These are phyloP conservation scores for Oscheius myriophilus DNA, from an alignment of 2,888 invertebrate genomes.

Conservation along the genomic window DNA sequence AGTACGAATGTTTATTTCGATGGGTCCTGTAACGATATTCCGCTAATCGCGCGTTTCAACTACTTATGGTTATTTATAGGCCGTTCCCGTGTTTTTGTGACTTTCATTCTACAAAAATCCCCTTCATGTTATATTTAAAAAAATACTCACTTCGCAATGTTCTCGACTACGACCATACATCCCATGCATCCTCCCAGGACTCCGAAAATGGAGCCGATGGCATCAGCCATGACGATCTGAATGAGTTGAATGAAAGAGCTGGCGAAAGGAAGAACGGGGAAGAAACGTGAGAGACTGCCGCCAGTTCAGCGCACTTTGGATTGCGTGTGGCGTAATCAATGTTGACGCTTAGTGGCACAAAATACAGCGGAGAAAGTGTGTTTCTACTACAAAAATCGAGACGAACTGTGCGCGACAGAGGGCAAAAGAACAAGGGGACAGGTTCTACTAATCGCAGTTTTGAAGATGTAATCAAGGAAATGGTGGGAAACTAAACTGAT, in stretches of 20 bases:
- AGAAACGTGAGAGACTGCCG: background rate
- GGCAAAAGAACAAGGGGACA: background rate
- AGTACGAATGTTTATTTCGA: background rate
- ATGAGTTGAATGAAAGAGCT: background rate
- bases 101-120: too few species aligned
- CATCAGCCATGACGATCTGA: conserved; percentile 14
- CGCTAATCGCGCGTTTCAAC: too few species aligned
- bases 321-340: background rate
- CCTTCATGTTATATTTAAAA: too few species aligned
- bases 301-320: conserved; percentile 1
- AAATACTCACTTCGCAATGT: conserved; percentile 66
- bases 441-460: too few species aligned
- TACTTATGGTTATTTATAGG: too few species aligned
- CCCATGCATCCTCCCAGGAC: conserved; percentile 68
- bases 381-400: background rate
- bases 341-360: background rate
- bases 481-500: too few species aligned
- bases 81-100: too few species aligned
- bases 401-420: background rate
- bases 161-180: conserved; percentile 70
- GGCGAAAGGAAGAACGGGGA: background rate
- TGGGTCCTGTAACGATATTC: too few species aligned
- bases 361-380: too few species aligned
- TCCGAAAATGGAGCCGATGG: conserved; percentile 30
- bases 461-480: too few species aligned